phyloP scores from a whole-genome alignment of 2,888 invertebrate species.

The Tenthredo amoena region DNA sequence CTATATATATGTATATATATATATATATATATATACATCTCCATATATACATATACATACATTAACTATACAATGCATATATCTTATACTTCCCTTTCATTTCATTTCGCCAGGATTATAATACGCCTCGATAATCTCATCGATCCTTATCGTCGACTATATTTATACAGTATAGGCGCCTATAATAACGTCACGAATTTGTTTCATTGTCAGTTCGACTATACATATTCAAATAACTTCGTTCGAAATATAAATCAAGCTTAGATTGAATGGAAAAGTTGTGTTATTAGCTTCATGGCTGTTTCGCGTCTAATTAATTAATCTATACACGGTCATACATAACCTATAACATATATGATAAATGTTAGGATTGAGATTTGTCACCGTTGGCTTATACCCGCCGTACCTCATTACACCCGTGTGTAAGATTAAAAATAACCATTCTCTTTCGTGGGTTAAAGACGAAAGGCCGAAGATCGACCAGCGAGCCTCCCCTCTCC shows the following conservation, averaged over 20 bases:
- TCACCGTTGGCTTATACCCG: neutral
- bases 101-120: neutral
- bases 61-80: neutral
- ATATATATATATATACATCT: too few species aligned
- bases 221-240: too few species aligned
- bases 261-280: too few species aligned
- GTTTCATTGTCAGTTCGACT: too few species aligned
- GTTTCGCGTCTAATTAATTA: too few species aligned
- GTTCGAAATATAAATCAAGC: too few species aligned
- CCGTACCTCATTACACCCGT: neutral
- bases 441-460: neutral
- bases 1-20: neutral
- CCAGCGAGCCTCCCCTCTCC: neutral
- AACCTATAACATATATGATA: too few species aligned
- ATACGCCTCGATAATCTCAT: neutral
- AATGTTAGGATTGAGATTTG: too few species aligned
- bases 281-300: too few species aligned
- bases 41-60: neutral
- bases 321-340: too few species aligned
- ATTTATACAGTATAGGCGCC: neutral
- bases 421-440: neutral
- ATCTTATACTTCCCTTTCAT: neutral
- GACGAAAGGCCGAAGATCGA: conserved; percentile 30
- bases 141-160: neutral
- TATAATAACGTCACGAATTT: too few species aligned